A percentile compares a stretch with the other conserved stretches of the same genome.
phyloP scores from a whole-genome alignment of 2,797 vertebrate genomes.

The Hydrolagus colliei region DNA sequence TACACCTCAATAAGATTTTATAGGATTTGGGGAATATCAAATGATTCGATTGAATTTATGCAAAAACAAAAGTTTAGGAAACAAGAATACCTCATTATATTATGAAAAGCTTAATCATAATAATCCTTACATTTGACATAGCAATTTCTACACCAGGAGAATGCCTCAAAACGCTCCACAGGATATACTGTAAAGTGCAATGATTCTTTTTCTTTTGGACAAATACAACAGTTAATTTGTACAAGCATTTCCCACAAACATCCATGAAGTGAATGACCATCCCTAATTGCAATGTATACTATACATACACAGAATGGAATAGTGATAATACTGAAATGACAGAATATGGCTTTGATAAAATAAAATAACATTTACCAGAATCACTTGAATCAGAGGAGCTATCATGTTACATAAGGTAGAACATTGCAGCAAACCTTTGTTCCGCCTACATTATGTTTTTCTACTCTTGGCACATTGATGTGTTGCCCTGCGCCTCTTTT shows the following conservation, averaged over 20 bases:
- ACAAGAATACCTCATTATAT: neutral
- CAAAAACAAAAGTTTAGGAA: neutral
- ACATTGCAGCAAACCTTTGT: neutral
- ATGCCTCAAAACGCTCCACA: no score
- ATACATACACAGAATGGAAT: neutral
- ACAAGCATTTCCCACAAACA: no score
- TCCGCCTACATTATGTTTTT: neutral
- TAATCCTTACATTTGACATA: neutral
- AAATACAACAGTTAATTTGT: no score
- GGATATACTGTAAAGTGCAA: no score
- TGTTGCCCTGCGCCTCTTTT: neutral
- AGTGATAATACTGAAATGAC: neutral
- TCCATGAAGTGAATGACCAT: neutral
- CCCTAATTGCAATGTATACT: neutral
- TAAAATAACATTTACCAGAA: neutral
- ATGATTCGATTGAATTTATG: neutral
- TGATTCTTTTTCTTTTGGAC: no score
- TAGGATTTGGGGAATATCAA: neutral
- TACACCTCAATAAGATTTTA: neutral
- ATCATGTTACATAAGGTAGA: neutral
- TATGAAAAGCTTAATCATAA: neutral
- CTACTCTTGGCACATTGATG: neutral
- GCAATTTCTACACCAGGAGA: no score
- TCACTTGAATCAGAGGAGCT: neutral
- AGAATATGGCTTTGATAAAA: neutral